A percentile compares a stretch with the other conserved stretches of the same genome.
These are phyloP conservation scores for Atopsyche davidsoni DNA, from an alignment of 1,140 invertebrate genomes.

Conservation along the genomic window DNA sequence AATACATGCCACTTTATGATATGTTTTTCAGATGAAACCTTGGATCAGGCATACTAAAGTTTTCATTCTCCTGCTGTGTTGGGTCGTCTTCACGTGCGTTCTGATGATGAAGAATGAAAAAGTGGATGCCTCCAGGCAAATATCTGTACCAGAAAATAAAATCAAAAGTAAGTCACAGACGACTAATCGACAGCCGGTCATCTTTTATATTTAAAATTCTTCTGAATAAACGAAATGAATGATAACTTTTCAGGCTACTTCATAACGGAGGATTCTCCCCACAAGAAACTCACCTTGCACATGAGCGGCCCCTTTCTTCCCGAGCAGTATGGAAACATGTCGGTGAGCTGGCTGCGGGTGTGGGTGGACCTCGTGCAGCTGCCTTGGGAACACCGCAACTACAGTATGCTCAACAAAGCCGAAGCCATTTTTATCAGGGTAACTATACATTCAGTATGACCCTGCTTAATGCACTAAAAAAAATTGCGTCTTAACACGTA, in stretches of 20 bases:
- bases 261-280: constrained; percentile 34
- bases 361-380: constrained; percentile 46
- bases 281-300: constrained; percentile 38
- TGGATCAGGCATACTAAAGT: constrained; percentile 36
- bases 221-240: constrained; percentile 24
- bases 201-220: constrained; percentile 32
- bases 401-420: constrained; percentile 10
- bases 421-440: constrained; percentile 32
- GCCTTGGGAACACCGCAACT: constrained; percentile 14
- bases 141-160: constrained; percentile 50
- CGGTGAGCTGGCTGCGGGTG: constrained; percentile 40
- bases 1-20: too few relatives aligned
- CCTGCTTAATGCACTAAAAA: too few relatives aligned
- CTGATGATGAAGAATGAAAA: constrained; percentile 61
- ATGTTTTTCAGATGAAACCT: constrained; percentile 18
- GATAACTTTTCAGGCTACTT: constrained; percentile 37
- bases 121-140: constrained; percentile 52
- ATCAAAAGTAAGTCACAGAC: constrained; percentile 39
- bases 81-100: constrained; percentile 57
- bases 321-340: constrained; percentile 40
- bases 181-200: constrained; percentile 28
- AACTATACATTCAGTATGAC: constrained; percentile 31
- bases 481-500: too few relatives aligned
- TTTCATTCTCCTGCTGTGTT: constrained; percentile 46
- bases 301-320: constrained; percentile 50